A percentile compares a stretch with the other conserved stretches of the same genome.
These are phyloP conservation scores for Caenorhabditis plicata DNA, from an alignment of 2,888 invertebrate genomes.

Conservation along the genomic window DNA sequence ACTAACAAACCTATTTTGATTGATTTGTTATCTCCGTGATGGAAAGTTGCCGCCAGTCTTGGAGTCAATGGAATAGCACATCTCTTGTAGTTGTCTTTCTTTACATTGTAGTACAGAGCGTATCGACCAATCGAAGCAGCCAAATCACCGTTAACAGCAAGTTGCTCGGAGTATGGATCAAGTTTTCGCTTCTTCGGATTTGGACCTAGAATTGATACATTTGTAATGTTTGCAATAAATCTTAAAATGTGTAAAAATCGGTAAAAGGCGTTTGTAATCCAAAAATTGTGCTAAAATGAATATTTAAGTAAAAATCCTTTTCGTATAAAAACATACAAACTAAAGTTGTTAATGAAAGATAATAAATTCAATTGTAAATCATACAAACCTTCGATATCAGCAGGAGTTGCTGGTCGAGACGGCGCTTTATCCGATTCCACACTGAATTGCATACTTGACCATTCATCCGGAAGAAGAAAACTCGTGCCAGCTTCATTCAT, in stretches of 20 bases:
- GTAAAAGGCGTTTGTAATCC: too few relatives aligned
- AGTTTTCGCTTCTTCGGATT: constrained; percentile 25
- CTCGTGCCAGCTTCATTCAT: constrained; percentile 3
- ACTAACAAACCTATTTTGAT: constrained; percentile 34
- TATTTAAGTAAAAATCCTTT: too few relatives aligned
- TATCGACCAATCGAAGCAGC: constrained; percentile 15
- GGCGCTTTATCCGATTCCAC: too few relatives aligned
- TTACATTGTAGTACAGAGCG: constrained; percentile 16
- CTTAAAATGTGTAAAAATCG: constrained; percentile 26
- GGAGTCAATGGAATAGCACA: constrained; percentile 20
- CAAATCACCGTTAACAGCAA: constrained; percentile 19
- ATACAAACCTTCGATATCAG: too few relatives aligned
- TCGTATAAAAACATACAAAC: too few relatives aligned
- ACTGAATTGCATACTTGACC: too few relatives aligned
- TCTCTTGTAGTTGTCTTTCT: constrained; percentile 22
- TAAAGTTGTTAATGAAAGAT: too few relatives aligned
- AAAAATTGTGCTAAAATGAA: too few relatives aligned
- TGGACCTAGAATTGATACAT: constrained; percentile 30
- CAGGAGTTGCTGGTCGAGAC: too few relatives aligned
- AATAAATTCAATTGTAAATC: too few relatives aligned
- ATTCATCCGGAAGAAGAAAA: constrained; percentile 10
- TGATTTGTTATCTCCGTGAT: constrained; percentile 22
- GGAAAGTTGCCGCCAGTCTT: constrained; percentile 26
- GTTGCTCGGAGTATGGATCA: constrained; percentile 10
- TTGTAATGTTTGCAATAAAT: constrained; percentile 25